phyloP scores from a whole-genome alignment of 1,140 invertebrate species.

The Brachystomella parvula region DNA sequence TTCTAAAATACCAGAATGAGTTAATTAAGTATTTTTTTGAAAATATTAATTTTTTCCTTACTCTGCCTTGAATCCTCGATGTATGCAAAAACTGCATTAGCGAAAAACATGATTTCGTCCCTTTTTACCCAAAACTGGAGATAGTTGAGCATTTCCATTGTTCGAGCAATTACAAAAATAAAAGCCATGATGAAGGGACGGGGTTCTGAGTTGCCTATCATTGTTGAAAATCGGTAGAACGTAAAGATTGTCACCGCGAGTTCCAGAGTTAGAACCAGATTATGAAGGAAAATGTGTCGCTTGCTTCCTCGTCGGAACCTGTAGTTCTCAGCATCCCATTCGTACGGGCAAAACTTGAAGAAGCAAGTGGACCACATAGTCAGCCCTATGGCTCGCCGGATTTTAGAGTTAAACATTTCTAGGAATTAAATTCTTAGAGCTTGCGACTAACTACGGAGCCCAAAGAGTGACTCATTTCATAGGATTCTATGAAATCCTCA shows the following conservation, averaged over 20 bases:
- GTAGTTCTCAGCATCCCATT: neutral
- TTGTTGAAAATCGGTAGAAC: neutral
- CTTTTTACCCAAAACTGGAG: neutral
- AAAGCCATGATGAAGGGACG: conserved; percentile 4
- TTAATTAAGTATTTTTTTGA: neutral
- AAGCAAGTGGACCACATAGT: neutral
- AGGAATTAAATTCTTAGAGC: no score
- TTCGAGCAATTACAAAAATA: neutral
- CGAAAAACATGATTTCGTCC: conserved; percentile 7
- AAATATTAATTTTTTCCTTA: neutral
- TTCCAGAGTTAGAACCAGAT: neutral
- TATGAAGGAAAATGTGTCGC: neutral
- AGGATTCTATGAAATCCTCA: no score
- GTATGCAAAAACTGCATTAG: neutral
- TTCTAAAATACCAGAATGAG: neutral
- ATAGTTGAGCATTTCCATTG: conserved; percentile 4
- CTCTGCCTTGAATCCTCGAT: neutral
- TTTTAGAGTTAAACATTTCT: neutral
- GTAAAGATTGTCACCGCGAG: neutral
- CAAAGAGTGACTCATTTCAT: no score
- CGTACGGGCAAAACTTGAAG: neutral
- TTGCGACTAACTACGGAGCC: no score
- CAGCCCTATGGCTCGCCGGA: neutral
- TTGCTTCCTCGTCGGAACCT: neutral
- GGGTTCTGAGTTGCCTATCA: neutral